phyloP scores from a whole-genome alignment of 1,140 invertebrate genomes.

The Himalopsyche phryganea region DNA sequence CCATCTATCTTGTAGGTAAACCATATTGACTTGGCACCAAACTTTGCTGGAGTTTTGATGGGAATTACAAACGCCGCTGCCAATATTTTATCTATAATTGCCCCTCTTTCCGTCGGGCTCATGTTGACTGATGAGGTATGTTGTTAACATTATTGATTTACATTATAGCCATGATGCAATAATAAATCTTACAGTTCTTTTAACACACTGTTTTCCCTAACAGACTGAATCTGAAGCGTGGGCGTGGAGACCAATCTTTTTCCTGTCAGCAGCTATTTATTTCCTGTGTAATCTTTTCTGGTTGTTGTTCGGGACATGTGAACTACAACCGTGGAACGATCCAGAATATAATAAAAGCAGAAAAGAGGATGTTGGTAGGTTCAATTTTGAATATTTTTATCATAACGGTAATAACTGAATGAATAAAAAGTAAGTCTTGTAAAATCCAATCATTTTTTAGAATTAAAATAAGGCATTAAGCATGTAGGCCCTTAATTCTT shows the following conservation, averaged over 20 bases:
- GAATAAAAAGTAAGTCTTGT: not conserved
- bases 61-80: conserved; percentile 70
- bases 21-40: conserved; percentile 71
- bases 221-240: conserved; percentile 20
- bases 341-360: conserved; percentile 30
- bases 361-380: not conserved
- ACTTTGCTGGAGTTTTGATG: conserved; percentile 67
- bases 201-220: no score
- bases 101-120: conserved; percentile 58
- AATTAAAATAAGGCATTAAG: no score
- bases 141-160: not conserved
- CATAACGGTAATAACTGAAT: not conserved
- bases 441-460: not conserved
- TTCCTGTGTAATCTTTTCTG: conserved; percentile 59
- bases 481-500: no score
- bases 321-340: conserved; percentile 60
- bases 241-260: conserved; percentile 38
- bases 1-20: conserved; percentile 61
- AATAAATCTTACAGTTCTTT: not conserved
- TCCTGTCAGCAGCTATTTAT: conserved; percentile 60
- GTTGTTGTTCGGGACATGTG: conserved; percentile 57
- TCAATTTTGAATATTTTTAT: not conserved
- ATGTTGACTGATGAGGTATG: conserved; percentile 58
- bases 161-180: not conserved
- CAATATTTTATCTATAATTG: conserved; percentile 68